Percentiles rank a stretch among this genome's conserved stretches.
Evolutionary conservation across 2,888 invertebrate genomes (phyloP).

Genomic region (Lamellibrachia satsuma): DNA sequence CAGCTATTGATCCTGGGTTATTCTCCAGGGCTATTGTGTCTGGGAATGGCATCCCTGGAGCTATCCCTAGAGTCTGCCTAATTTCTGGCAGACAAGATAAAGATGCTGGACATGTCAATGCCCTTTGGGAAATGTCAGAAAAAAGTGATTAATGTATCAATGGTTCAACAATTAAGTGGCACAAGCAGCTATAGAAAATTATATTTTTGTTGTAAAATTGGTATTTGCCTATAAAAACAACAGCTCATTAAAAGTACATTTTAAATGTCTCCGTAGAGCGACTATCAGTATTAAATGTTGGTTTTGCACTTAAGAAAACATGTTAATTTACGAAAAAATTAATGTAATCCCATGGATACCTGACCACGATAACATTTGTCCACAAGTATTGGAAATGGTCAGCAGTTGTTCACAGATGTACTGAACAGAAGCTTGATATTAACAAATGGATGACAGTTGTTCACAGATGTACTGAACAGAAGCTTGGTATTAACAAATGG

Average conservation of each 20-base stretch:
- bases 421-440: too few species aligned
- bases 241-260: not conserved
- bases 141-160: not conserved
- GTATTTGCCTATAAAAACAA: not conserved
- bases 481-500: too few species aligned
- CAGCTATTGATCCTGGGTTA: not conserved
- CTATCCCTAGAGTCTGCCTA: not conserved
- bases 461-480: too few species aligned
- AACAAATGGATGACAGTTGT: too few species aligned
- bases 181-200: not conserved
- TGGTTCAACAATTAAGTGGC: not conserved
- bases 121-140: not conserved
- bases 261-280: too few species aligned
- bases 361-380: too few species aligned
- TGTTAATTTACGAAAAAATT: too few species aligned
- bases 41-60: not conserved
- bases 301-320: too few species aligned
- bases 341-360: too few species aligned
- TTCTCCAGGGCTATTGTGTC: not conserved
- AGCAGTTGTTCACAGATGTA: too few species aligned
- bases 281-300: too few species aligned
- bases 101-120: not conserved
- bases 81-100: not conserved
- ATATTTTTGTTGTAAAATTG: not conserved
- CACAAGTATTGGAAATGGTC: too few species aligned